Base-by-base conservation (phyloP, 2,888 invertebrate species). In the Gerosis bhagava region DNA sequence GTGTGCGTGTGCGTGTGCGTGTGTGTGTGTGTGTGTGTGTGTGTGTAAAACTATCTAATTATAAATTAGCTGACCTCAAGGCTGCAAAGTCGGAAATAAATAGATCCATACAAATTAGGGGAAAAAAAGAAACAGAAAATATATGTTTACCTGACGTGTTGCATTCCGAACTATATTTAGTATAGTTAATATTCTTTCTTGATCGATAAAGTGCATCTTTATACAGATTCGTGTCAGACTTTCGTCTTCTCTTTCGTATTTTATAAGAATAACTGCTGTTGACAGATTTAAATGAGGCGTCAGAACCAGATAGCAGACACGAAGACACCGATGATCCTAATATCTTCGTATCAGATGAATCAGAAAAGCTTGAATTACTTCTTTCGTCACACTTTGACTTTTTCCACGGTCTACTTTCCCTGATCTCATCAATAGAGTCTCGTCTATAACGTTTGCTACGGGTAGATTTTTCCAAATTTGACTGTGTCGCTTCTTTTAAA, bases 271-370 rank as follows among this genome's bases (percentile, higher is more conserved):
- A 70, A 49, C 76, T 83, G 46, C 81, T 87, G 46, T 71, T 76
- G 11, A 80, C 60, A 1, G 87, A 87, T 60, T 86, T 88, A 54
- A 86, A 88, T 2, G 87, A 88, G 19, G 62, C 57, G 13, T 83
- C 83, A 3, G 83, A 83, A 40, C 68, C 67, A 35, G 77, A 77
- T 21, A 78, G 43, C 13, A 63, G 65, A 49, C 66, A 67, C 2
- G 72, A 63, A 12, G 73, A 67, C 5, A 55, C 44, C n/a, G 65
- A 63, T 21, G 57, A 55, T n/a, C 46, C 59, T 19, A 59, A 50
- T 12, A 51, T 21, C 37, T 67, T 73, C 31, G 59, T 53, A 4
- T 79, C 77, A 3, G 60, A 66, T 35, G 73, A 52, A 43, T 81
- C 76, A n/a, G 75, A 70, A 21, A 61, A 57, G 53, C 75, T 78